phyloP scores from a whole-genome alignment of 2,888 invertebrate species.

The Leptinotarsa tumamoca region DNA sequence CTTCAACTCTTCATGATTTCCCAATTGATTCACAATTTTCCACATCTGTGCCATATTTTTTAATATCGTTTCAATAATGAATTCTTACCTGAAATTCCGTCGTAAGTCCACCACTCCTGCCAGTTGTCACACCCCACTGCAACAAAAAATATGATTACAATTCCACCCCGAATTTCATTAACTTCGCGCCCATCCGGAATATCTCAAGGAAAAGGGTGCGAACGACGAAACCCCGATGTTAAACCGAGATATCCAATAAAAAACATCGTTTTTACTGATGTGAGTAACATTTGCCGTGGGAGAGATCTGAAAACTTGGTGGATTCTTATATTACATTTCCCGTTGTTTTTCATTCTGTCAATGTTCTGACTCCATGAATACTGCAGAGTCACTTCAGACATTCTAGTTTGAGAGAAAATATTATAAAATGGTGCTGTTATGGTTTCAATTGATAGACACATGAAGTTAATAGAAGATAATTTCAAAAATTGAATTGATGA shows the following conservation, averaged over 20 bases:
- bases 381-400: conserved; percentile 55
- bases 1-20: neutral
- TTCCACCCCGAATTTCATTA: conserved; percentile 23
- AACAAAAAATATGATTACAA: conserved; percentile 62
- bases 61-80: neutral
- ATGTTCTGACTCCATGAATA: conserved; percentile 45
- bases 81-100: conserved; percentile 81
- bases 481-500: too few relatives aligned
- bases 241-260: conserved; percentile 44
- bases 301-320: conserved; percentile 36
- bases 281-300: conserved; percentile 45
- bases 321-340: conserved; percentile 51
- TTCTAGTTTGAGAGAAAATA: neutral
- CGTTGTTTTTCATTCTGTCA: conserved; percentile 51
- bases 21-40: neutral
- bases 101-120: conserved; percentile 92
- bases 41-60: neutral
- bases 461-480: too few relatives aligned
- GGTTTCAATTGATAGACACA: too few relatives aligned
- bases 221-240: conserved; percentile 33
- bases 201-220: conserved; percentile 28
- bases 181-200: conserved; percentile 10
- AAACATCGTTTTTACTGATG: conserved; percentile 45
- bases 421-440: neutral
- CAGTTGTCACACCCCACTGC: conserved; percentile 82